phyloP scores from a whole-genome alignment of 2,888 invertebrate species.

The Drosophila macrothrix region DNA sequence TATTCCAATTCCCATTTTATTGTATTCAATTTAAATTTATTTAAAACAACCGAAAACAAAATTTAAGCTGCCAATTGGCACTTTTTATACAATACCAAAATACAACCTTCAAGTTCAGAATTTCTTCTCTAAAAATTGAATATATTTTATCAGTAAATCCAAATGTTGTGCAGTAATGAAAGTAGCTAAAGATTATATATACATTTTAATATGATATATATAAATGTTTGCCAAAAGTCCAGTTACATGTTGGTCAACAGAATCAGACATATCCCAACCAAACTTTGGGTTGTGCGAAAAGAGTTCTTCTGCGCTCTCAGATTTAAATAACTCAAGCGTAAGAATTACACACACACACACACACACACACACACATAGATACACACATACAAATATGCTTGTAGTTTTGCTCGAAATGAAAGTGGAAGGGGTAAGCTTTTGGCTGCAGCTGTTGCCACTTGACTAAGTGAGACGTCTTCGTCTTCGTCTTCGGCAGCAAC shows the following conservation, averaged over 20 bases:
- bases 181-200: background rate
- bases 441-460: conserved; percentile 32
- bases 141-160: background rate
- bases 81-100: no score
- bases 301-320: conserved; percentile 5
- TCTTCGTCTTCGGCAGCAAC: background rate
- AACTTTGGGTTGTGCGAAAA: background rate
- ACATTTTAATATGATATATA: background rate
- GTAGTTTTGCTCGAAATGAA: background rate
- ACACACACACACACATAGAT: background rate
- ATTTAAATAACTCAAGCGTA: conserved; percentile 41
- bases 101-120: background rate
- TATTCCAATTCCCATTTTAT: background rate
- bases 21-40: background rate
- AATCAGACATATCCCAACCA: background rate
- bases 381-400: background rate
- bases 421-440: conserved; percentile 15
- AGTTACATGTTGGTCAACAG: background rate
- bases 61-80: background rate
- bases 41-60: background rate
- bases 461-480: conserved; percentile 55
- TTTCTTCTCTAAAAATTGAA: background rate
- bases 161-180: background rate
- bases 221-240: background rate
- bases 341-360: background rate